Base-by-base conservation (phyloP, 2,888 invertebrate species). In the Beris chalybata region DNA sequence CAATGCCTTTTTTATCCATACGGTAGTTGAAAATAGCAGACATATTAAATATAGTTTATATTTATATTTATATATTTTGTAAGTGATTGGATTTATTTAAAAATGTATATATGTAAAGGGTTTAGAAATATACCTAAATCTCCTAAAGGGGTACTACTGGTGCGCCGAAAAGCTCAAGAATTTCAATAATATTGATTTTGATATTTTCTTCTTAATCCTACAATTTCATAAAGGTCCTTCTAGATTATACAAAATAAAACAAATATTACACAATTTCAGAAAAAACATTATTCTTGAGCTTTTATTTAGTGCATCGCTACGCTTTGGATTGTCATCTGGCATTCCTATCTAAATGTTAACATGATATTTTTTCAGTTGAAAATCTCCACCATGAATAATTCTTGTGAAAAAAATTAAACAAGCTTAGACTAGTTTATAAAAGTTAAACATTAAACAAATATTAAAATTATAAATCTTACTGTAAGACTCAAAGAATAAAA, bases 301-400 rank as follows among this genome's bases (percentile, higher is more conserved):
- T 72, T 70, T 70, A 61, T 70, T 52, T 69, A 70, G 67, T 71
- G 71, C 71, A 71, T 68, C 67, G 68, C 71, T 71, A 71, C 72
- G 71, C 68, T 72, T 72, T 72, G 73, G 73, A 73, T 73, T 73
- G 73, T 73, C 73, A 68, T 71, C 70, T 72, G 72, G 73, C 71
- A 72, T 72, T 72, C 73, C 73, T 73, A 73, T 72, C 73, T 73
- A 73, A 72, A 72, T 72, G 72, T 70, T 72, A 71, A 71, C 66
- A 71, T 72, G 69, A 65, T 65, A 56, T 68, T 69, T 56, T 67
- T 67, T 48, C 29, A 31, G 12, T 48, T 65, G 57, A 57, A 68
- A 56, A 66, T 66, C 61, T 66, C 65, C 63, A 65, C 59, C 45
- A 68, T 59, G 30, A 47, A 15, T 57, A 44, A 43, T 38, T 38